Conservation (phyloP, 2,797 vertebrate species). For the Leptoclinus maculatus region DNA sequence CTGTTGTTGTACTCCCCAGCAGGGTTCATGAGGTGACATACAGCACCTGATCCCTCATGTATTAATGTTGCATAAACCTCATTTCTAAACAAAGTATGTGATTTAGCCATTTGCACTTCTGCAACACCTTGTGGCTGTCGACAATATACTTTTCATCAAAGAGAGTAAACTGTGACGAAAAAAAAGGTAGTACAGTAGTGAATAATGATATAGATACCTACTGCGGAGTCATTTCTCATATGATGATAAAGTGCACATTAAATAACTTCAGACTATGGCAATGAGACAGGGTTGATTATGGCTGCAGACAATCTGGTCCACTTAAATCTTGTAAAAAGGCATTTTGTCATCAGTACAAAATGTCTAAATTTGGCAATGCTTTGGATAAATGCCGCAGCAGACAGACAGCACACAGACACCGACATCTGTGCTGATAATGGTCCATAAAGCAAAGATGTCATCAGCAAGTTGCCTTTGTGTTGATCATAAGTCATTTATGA, state of each 20-base stretch:
- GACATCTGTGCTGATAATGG: conserved; percentile 19
- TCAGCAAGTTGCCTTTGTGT: neutral
- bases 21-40: conserved; percentile 27
- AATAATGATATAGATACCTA: neutral
- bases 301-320: neutral
- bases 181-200: neutral
- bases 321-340: neutral
- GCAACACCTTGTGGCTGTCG: neutral
- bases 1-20: conserved; percentile 4
- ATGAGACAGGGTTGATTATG: neutral
- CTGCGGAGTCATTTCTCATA: neutral
- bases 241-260: neutral
- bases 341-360: conserved; percentile 7
- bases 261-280: neutral
- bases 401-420: conserved; percentile 7
- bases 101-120: neutral
- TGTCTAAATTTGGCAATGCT: neutral
- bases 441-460: conserved; percentile 10
- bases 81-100: conserved; percentile 2
- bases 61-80: neutral
- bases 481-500: neutral
- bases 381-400: conserved; percentile 1
- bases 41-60: neutral
- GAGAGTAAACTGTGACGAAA: neutral
- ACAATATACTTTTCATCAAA: neutral